These are phyloP conservation scores for Phortica okadai DNA, from an alignment of 2,888 invertebrate species.

Conservation along the genomic window DNA sequence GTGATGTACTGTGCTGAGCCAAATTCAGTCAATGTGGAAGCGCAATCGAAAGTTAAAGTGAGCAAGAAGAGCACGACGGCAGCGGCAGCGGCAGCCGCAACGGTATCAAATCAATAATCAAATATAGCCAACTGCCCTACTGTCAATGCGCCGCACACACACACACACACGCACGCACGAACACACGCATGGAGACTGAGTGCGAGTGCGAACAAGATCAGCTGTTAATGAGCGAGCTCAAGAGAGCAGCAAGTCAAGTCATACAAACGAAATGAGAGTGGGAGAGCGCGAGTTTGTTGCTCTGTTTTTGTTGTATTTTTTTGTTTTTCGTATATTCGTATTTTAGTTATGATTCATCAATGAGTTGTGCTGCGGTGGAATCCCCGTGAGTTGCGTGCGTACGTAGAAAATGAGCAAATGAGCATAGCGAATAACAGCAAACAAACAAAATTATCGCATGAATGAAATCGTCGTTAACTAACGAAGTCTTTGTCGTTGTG, in stretches of 20 bases:
- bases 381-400: constrained; percentile 51
- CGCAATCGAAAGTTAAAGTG: too few species aligned
- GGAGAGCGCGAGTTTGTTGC: not conserved
- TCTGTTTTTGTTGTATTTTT: not conserved
- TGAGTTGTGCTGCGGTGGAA: constrained; percentile 53
- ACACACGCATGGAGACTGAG: not conserved
- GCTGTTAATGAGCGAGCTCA: not conserved
- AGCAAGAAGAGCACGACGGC: too few species aligned
- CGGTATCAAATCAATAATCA: not conserved
- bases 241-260: not conserved
- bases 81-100: too few species aligned
- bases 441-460: constrained; percentile 34
- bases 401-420: not conserved
- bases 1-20: too few species aligned
- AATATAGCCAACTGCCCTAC: not conserved
- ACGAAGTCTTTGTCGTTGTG: constrained; percentile 3
- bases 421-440: not conserved
- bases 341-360: constrained; percentile 33
- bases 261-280: not conserved
- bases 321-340: constrained; percentile 18
- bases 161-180: not conserved
- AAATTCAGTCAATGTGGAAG: too few species aligned
- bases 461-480: constrained; percentile 21
- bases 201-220: not conserved
- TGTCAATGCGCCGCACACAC: not conserved